Conservation (phyloP, 2,113 vertebrate genomes). For the Perccottus glenii region DNA sequence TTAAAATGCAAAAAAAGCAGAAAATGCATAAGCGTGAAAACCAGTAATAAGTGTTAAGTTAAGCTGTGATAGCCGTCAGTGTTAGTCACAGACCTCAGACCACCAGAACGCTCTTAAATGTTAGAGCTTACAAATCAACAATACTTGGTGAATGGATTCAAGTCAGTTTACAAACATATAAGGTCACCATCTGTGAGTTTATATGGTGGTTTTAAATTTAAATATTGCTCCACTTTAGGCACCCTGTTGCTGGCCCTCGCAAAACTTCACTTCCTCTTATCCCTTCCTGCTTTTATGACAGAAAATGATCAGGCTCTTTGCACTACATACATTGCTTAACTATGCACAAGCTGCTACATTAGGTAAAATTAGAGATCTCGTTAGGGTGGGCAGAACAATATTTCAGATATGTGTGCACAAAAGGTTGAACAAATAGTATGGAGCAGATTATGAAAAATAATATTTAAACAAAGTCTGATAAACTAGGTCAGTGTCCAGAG, state of each 20-base stretch:
- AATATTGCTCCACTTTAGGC: slow-evolving; percentile 24
- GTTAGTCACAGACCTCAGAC: too few species aligned
- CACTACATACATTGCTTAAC: slow-evolving; percentile 1
- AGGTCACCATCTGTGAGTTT: not conserved
- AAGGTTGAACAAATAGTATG: not conserved
- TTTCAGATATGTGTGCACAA: too few species aligned
- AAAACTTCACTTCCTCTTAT: slow-evolving; percentile 74
- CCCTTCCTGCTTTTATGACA: slow-evolving; percentile 46
- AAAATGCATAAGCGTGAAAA: not conserved
- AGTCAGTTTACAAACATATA: not conserved
- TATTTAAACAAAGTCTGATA: not conserved
- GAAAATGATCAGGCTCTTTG: not conserved
- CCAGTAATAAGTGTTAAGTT: not conserved
- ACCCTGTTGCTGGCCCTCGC: slow-evolving; percentile 57
- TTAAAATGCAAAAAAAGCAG: not conserved
- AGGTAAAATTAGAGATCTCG: too few species aligned
- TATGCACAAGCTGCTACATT: too few species aligned
- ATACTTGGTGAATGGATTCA: too few species aligned
- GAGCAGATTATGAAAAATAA: not conserved
- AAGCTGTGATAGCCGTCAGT: too few species aligned
- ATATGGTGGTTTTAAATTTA: not conserved
- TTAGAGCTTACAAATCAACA: too few species aligned
- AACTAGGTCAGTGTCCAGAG: slow-evolving; percentile 21
- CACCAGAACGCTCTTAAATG: too few species aligned
- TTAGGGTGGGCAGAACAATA: too few species aligned